Base-by-base conservation (phyloP, 2,113 vertebrate genomes). In the Lepus americanus region DNA sequence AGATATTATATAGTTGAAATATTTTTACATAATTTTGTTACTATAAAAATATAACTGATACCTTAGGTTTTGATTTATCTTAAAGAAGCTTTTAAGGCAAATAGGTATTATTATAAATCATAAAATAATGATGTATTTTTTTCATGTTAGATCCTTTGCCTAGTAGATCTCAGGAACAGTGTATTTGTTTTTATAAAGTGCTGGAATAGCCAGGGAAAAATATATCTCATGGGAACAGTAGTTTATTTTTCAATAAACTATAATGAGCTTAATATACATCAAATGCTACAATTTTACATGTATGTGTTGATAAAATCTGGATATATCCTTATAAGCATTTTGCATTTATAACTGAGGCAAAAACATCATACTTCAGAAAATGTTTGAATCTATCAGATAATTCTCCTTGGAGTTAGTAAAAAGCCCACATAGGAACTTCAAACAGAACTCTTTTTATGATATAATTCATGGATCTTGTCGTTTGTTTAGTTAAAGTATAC, bases 251-350 rank as follows among this genome's bases (percentile, higher is more conserved):
- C 6, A 66, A 67, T 49, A 95, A 82, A 64, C 33, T 61, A 20
- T 66, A 88, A 23, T 64, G 31, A 76, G 80, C 74, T 77, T 87
- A 90, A 69, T 72, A 74, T 77, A 27, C 49, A 44, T 17, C 33
- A 87, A 44, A 63, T 85, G 6, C 36, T 93, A 67, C n/a, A 80
- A 83, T 92, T 95, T 51, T 94, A 78, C 53, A 69, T 88, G 69
- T 66, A 16, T 31, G 27, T 36, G 78, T 64, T 69, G 72, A 19
- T 59, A 19, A 59, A 59, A 59, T 59, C 55, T 59, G 12, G 55
- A 19, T 59, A 59, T 59, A 59, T 20, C 55, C 13, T 63, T 72
- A 13, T 9, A 79, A 51, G 29, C 14, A 77, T 73, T 90, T 64
- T 87, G 13, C 49, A 78, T 85, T 95, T 85, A 39, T 59, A 85